Evolutionary conservation across 2,113 vertebrate genomes (phyloP).

Genomic region (Lepus americanus): DNA sequence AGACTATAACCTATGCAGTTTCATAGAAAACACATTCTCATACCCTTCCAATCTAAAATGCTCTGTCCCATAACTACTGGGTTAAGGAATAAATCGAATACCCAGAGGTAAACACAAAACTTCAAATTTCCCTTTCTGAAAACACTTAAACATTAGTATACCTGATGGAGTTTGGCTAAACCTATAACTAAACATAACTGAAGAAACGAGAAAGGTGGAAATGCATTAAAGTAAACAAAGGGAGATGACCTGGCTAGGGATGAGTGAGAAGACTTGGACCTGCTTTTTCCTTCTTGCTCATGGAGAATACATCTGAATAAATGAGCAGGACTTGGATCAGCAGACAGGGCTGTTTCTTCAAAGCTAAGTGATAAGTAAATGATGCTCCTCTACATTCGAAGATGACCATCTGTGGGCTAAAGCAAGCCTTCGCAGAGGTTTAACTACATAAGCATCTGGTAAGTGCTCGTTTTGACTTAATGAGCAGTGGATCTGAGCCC

Average conservation of each 20-base stretch:
- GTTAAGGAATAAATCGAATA: constrained; percentile 69
- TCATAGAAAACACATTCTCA: not conserved
- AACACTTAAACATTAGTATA: constrained; percentile 5
- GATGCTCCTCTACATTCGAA: not conserved
- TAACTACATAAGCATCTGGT: not conserved
- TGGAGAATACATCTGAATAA: not conserved
- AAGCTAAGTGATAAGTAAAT: no score
- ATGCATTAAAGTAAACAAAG: not conserved
- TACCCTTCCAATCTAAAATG: constrained; percentile 32
- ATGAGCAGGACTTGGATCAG: not conserved
- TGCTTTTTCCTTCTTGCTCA: not conserved
- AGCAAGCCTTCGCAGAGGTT: not conserved
- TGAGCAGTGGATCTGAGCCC: not conserved
- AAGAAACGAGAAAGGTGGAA: not conserved
- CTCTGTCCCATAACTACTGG: constrained; percentile 31
- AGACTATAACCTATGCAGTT: constrained; percentile 15
- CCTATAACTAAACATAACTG: constrained; percentile 24
- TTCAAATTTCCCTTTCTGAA: constrained; percentile 55
- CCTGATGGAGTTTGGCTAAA: constrained; percentile 45
- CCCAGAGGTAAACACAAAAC: constrained; percentile 59
- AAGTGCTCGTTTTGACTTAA: not conserved
- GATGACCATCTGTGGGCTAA: not conserved
- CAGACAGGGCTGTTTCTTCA: not conserved
- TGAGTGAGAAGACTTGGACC: not conserved
- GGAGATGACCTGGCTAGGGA: not conserved